Conservation (phyloP, 2,797 vertebrate genomes). For the Apogon hyalosoma region DNA sequence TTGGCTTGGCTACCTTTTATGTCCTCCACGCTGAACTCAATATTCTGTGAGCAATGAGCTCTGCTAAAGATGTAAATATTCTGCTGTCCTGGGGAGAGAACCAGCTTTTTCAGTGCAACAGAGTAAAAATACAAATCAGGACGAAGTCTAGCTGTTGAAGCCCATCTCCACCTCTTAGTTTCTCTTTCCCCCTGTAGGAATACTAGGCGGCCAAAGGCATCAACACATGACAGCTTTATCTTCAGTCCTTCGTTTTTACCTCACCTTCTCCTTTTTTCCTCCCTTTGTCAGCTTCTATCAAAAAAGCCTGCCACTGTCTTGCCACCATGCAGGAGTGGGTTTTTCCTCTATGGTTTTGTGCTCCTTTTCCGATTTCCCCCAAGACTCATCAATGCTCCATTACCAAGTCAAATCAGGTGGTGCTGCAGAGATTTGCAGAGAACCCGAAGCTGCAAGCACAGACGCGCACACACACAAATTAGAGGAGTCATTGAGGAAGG, state of each 20-base stretch:
- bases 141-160: slow-evolving; percentile 41
- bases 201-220: slow-evolving; percentile 69
- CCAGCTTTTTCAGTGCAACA: slow-evolving; percentile 38
- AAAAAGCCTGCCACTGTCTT: slow-evolving; percentile 82
- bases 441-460: slow-evolving; percentile 62
- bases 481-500: slow-evolving; percentile 84
- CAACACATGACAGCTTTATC: slow-evolving; percentile 82
- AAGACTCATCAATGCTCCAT: slow-evolving; percentile 96
- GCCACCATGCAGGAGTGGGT: slow-evolving; percentile 72
- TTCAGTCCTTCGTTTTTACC: slow-evolving; percentile 57
- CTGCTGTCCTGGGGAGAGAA: slow-evolving; percentile 63
- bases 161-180: slow-evolving; percentile 67
- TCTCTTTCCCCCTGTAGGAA: slow-evolving; percentile 68
- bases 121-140: slow-evolving; percentile 68
- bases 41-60: slow-evolving; percentile 76
- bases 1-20: slow-evolving; percentile 76
- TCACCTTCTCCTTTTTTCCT: slow-evolving; percentile 42
- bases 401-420: slow-evolving; percentile 99
- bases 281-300: slow-evolving; percentile 79
- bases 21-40: slow-evolving; percentile 68
- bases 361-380: slow-evolving; percentile 85
- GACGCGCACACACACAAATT: slow-evolving; percentile 40
- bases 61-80: slow-evolving; percentile 81
- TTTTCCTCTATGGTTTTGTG: slow-evolving; percentile 78
- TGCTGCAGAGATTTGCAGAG: slow-evolving; percentile 88